Base-by-base conservation (phyloP, 2,888 invertebrate genomes). In the Sminthurides aquaticus region DNA sequence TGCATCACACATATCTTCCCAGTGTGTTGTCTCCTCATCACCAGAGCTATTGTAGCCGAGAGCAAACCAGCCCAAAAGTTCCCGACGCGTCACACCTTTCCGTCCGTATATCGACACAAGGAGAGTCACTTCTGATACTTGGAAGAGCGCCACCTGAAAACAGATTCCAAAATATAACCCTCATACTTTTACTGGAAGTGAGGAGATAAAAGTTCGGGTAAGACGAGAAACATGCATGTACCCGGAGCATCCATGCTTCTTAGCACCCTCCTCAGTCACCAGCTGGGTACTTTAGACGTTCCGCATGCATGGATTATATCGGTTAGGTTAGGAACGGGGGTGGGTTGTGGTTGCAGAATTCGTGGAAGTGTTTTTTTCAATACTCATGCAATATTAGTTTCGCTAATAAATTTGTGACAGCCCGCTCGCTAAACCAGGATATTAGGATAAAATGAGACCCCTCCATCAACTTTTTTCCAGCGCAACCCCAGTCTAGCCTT, bases 11-110 rank as follows among this genome's bases (percentile, higher is more conserved):
- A 95, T 90, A 76, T 94, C 94, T 79, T 88, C 87, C 95, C 95
- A 96, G 79, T 96, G 95, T 25, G 90, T 86, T 64, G 89, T 83
- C 79, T 95, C 93, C 77, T 94, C 95, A 62, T 92, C 88, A 25
- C 94, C 93, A 64, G 93, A 92, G 74, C 91, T 89, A 81, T 90
- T 93, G 78, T 91, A 83, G 3, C 96, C 96, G 65, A 96, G 80
- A 68, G 93, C 90, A 81, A 96, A 92, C 95, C 96, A 96, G 67
- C 96, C 96, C 74, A 96, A 90, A 90, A 95, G 91, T 79, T 96
- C 95, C 77, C 95, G 91, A 74, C 91, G 88, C 78, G 95, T 96
- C 78, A 94, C 91, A 74, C 93, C 88, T 71, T 91, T 88, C 78
- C 93, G 90, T 77, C 87, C 87, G 83, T 95, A 95, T 65, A 95